A percentile compares a stretch with the other conserved stretches of the same genome.
Conservation (phyloP, 2,888 invertebrate genomes). For the Clanis bilineata region DNA sequence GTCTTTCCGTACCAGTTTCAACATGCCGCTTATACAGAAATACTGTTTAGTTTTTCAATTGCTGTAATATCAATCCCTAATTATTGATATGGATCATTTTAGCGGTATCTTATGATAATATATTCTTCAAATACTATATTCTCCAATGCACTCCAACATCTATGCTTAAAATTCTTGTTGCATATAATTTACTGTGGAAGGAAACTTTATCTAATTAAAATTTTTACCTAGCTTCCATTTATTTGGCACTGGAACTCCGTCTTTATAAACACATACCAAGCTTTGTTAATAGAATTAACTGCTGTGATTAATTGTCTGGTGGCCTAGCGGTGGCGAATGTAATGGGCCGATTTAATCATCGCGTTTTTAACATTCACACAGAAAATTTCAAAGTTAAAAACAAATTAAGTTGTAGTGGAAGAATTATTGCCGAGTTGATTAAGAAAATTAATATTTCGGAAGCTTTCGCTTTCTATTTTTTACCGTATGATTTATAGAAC, state of each 20-base stretch:
- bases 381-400: slow-evolving; percentile 7
- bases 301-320: slow-evolving; percentile 58
- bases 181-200: background rate
- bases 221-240: background rate
- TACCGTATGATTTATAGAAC: background rate
- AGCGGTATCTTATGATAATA: too few species aligned
- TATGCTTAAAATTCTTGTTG: background rate
- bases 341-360: slow-evolving; percentile 37
- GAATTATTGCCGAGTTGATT: slow-evolving; percentile 4
- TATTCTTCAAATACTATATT: too few species aligned
- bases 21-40: too few species aligned
- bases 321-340: slow-evolving; percentile 30
- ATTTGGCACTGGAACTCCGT: slow-evolving; percentile 1
- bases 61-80: too few species aligned
- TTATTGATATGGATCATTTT: too few species aligned
- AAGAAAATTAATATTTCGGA: slow-evolving; percentile 2
- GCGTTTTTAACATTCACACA: slow-evolving; percentile 16
- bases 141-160: too few species aligned
- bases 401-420: slow-evolving; percentile 13
- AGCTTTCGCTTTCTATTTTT: background rate
- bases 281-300: slow-evolving; percentile 65
- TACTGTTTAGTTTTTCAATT: too few species aligned
- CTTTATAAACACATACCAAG: slow-evolving; percentile 50
- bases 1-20: too few species aligned
- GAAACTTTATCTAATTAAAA: background rate